Conservation (phyloP, 2,888 invertebrate species). For the Drosophila kokeensis region DNA sequence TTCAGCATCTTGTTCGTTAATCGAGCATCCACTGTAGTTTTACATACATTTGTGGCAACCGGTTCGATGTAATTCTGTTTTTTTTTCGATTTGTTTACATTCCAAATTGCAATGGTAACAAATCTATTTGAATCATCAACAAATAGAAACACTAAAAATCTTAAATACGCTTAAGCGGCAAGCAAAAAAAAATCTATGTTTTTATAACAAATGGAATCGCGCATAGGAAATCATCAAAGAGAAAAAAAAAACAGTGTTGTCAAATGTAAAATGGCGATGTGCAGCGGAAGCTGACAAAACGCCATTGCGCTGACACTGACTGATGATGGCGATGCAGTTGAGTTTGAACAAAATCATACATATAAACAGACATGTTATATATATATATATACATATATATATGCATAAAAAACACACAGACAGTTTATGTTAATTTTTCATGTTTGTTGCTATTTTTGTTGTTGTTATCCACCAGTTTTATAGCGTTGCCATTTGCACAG, state of each 20-base stretch:
- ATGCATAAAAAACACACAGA: constrained; percentile 26
- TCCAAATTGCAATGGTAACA: constrained; percentile 13
- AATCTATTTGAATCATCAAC: constrained; percentile 29
- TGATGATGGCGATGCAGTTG: constrained; percentile 66
- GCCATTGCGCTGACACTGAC: constrained; percentile 80
- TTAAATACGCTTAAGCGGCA: constrained; percentile 24
- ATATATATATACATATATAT: not conserved
- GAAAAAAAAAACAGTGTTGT: constrained; percentile 42
- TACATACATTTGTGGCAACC: not conserved
- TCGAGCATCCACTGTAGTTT: not conserved
- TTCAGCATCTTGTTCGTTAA: not conserved
- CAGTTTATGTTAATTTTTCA: constrained; percentile 77
- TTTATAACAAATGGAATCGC: constrained; percentile 40
- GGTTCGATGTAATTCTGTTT: not conserved
- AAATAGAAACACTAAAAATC: constrained; percentile 26
- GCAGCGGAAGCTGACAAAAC: constrained; percentile 78
- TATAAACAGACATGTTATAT: constrained; percentile 1
- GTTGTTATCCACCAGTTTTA: constrained; percentile 32
- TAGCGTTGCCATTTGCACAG: constrained; percentile 55
- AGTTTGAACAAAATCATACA: constrained; percentile 19
- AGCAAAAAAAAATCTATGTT: constrained; percentile 12
- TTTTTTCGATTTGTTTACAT: not conserved
- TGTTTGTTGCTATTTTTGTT: constrained; percentile 49
- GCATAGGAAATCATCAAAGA: constrained; percentile 37
- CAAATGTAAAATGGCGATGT: constrained; percentile 55